Evolutionary conservation across 92 coral and sea anemone genomes (phyloP), one percentile per base, ranked within the genome.

Genomic region (Zoanthus solanderi): DNA sequence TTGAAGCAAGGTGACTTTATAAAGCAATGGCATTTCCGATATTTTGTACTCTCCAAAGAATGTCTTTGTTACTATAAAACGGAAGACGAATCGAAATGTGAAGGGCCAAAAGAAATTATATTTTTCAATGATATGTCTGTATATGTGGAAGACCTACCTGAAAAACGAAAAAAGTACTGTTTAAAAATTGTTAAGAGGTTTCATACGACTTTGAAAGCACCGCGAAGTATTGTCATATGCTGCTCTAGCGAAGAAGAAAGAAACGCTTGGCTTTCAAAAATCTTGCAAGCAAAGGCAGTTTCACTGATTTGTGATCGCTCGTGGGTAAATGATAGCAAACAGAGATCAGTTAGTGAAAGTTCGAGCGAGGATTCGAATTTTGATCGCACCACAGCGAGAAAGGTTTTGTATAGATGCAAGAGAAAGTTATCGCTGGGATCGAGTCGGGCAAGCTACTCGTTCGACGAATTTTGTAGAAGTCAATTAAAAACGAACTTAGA

Each of bases 71-170:
- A 95, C 86, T 95, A 95, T 78, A 87, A 84, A 29, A 95, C 63
- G 6, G 94, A 93, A 44, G 77, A 91, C 18, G 92, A 95, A 17
- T 85, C 98, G 1, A 81, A 71, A 4, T 77, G 80, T 29, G 86
- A 93, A 23, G 94, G 87, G 10, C 98, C 98, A 1, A 93, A 88
- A 57, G 98, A 94, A 47, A 89, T 95, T 2, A 95, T 95, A 57
- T 95, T 92, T 84, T 95, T 93, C 83, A 95, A 95, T 71, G 98
- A 95, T 65, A 89, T 95, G 96, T 95, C 98, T 7, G 79, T 95
- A 11, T 95, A 89, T 48, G 90, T 95, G 50, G 98, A 93, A 42
- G 93, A 93, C 48, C 76, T 90, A 8, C 82, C 89, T 63, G 95
- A 94, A 66, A 73, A 84, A 32, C 90, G 84, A 58, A 91, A 92